Percentiles rank a stretch among this genome's conserved stretches.
These are phyloP conservation scores for Schizaphis graminum DNA, from an alignment of 2,888 invertebrate species.

Conservation along the genomic window DNA sequence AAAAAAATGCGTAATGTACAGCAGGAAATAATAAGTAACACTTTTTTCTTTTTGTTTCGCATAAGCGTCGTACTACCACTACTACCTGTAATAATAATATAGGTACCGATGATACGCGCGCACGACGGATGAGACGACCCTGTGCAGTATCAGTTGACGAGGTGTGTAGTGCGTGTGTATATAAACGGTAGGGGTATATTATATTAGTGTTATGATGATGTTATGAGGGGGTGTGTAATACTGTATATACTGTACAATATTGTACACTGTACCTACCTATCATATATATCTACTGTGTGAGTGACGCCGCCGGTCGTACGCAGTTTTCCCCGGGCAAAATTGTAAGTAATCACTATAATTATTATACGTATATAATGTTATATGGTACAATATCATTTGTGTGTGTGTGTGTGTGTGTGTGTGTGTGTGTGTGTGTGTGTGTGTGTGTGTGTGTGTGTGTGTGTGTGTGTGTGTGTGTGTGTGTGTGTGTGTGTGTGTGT, in stretches of 20 bases:
- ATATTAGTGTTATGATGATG: too few species aligned
- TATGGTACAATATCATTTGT: background rate
- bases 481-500: background rate
- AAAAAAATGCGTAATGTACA: background rate
- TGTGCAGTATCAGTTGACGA: too few species aligned
- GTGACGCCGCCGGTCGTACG: background rate
- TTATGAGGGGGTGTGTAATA: too few species aligned
- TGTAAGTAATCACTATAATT: conserved; percentile 22
- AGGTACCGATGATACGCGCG: too few species aligned
- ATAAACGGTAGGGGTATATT: too few species aligned
- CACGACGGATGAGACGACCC: too few species aligned
- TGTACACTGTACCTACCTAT: background rate
- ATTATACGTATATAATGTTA: background rate
- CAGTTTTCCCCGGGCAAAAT: background rate
- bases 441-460: background rate
- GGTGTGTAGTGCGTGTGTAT: too few species aligned
- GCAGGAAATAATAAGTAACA: background rate
- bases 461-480: background rate
- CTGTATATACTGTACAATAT: background rate
- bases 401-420: background rate
- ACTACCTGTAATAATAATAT: too few species aligned
- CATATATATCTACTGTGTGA: too few species aligned
- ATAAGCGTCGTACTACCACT: too few species aligned
- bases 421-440: background rate
- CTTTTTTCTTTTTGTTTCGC: background rate